phyloP scores from a whole-genome alignment of 2,888 invertebrate species.

The Stenolophus ochropezus region DNA sequence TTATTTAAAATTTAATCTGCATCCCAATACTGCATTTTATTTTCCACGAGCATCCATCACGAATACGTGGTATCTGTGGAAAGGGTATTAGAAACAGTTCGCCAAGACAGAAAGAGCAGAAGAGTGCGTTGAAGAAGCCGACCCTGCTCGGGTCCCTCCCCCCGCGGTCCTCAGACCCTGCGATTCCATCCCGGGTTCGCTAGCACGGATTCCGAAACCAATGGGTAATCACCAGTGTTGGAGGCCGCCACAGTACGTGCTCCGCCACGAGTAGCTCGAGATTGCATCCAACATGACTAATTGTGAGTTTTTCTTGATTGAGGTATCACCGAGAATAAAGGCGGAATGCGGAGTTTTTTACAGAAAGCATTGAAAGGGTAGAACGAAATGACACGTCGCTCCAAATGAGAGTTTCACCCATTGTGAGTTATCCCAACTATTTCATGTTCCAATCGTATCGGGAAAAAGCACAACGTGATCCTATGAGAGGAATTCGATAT shows the following conservation, averaged over 20 bases:
- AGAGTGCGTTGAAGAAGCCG: no score
- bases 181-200: constrained; percentile 64
- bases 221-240: constrained; percentile 68
- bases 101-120: no score
- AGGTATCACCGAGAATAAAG: constrained; percentile 15
- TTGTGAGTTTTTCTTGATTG: constrained; percentile 1
- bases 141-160: constrained; percentile 50
- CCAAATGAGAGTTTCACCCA: constrained; percentile 40
- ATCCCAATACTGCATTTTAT: no score
- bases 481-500: constrained; percentile 29
- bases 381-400: constrained; percentile 6
- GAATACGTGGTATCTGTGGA: no score
- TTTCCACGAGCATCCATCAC: no score
- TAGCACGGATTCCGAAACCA: constrained; percentile 68
- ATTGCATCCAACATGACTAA: constrained; percentile 14
- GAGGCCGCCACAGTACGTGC: background rate
- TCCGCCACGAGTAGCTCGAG: constrained; percentile 2
- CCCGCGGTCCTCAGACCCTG: constrained; percentile 27
- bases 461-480: constrained; percentile 39
- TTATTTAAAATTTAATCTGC: no score
- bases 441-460: constrained; percentile 34
- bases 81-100: no score
- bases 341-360: constrained; percentile 16
- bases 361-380: constrained; percentile 14
- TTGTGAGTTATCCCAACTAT: constrained; percentile 37